Base-by-base conservation (phyloP, 2,888 invertebrate species). In the Metalampra italica region DNA sequence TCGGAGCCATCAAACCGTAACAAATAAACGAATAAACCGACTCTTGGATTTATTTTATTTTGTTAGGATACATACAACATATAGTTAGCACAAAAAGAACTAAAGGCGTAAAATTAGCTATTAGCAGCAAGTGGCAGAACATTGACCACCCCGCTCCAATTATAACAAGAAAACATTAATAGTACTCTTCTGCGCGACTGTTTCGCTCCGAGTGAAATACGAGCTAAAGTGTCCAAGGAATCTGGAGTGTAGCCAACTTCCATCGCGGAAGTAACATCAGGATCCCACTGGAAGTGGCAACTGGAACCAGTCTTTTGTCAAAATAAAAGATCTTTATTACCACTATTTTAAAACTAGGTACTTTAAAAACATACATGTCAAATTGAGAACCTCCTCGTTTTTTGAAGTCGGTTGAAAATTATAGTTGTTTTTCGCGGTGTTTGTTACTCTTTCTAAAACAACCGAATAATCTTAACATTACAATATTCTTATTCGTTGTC, bases 151-250 rank as follows among this genome's bases (percentile, higher is more conserved):
- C 57, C 62, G 53, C 45, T 69, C 71, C 76, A 66, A 70, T 81
- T 80, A 78, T 84, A 84, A n/a, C n/a, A n/a, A n/a, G 78, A 64
- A 46, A 47, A 57, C 73, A 73, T 75, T 77, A 72, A 76, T 77
- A 76, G 77, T 75, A 68, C 68, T 63, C 68, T 78, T 75, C 22
- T 22, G 22, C 22, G 22, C 64, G 75, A 71, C 73, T 78, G 82
- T 83, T 79, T 78, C 70, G 75, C 79, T 75, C 69, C 64, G 76
- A 82, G 79, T 80, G 81, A 82, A 78, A 76, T 81, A 83, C 77
- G 77, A 67, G 66, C 72, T 59, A 74, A 70, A 64, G 66, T 66
- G 71, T 70, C 68, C 69, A 69, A n/a, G 62, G 55, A 52, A 52
- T 30, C 71, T 84, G 84, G 84, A 77, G 42, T 45, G 11, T 29